Evolutionary conservation across 2,113 vertebrate species (phyloP), one percentile per base, ranked within the genome.

Genomic region (Percina caprodes): DNA sequence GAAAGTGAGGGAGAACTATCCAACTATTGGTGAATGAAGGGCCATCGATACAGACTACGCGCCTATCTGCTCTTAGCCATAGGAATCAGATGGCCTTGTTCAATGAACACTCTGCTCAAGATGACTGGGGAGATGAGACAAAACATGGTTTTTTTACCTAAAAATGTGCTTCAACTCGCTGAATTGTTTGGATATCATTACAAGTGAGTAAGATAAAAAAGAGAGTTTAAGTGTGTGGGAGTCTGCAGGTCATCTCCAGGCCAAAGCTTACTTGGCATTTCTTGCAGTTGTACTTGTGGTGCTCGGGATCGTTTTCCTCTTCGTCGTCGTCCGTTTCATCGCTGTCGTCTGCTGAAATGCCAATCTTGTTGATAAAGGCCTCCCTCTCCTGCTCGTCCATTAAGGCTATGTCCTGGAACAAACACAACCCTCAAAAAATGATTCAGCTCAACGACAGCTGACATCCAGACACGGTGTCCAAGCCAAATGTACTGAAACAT

Each of bases 281-380:
- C 92, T 99, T 99, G 94, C 98, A 99, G 96, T 96, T 98, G 94
- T 99, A 99, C 88, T 98, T 99, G 94, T 99, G 98, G 51, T 95
- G 96, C 77, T 98, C 97, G 0, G 96, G 96, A 79, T 97, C 96
- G 0, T 96, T 93, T 2, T 94, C 93, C 8, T 94, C 95, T 0
- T 95, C 97, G 0, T 97, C 97, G 14, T 95, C 96, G 0, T 99
- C 98, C 0, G 97, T 96, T 54, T 97, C 97, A 0, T 98, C 98
- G 0, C 97, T 98, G 69, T 98, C 97, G 9, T 96, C 97, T 0
- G 96, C 96, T 1, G 97, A 97, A 85, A 99, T 99, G 49, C 98
- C 98, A 24, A 99, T 99, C 95, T 98, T 99, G 78, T 95, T 97
- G 73, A 99, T 98, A 87, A 99, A 99, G 66, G 95, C 96, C 62